Evolutionary conservation across 2,113 vertebrate species (phyloP), one percentile per base, ranked within the genome.

Genomic region (Odontesthes bonariensis): DNA sequence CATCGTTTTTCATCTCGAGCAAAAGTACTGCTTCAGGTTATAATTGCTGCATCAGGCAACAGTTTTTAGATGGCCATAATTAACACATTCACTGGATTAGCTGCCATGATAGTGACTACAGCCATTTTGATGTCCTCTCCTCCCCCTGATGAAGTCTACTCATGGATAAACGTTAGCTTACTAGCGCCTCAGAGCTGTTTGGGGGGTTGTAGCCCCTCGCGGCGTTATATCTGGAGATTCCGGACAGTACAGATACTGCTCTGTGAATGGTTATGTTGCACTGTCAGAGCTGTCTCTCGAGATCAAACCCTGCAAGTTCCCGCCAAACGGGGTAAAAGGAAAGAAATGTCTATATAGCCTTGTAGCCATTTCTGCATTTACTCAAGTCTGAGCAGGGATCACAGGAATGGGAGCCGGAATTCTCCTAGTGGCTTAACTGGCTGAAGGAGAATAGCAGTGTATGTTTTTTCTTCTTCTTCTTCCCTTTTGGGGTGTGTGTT

Each of bases 401-500:
- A 58, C 63, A 69, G 61, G 57, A 70, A 38, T 3, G 23, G 49
- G 57, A 80, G 71, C 2, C 63, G 63, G 19, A 56, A 71, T 82
- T 58, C 72, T 73, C 16, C 33, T 22, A 46, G 47, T 61, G 70
- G 55, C 31, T 84, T 75, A 75, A 78, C 72, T 60, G 64, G 66
- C 66, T 73, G 52, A 69, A 78, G 68, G 61, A 69, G 55, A 77
- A 73, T 73, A 76, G 77, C 82, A 69, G 75, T 68, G 42, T 20
- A 52, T 35, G 3, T 62, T 40, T 52, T 40, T 31, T 57, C 9
- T 49, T 27, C 20, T 49, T 27, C 20, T 16, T 42, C 57, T 53
- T 32, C 47, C 38, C 67, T 27, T 72, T 86, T 33, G 59, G 79
- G 80, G 77, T 66, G 70, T 79, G 79, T 88, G 88, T 88, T 82